These are phyloP conservation scores for Lysandra coridon DNA, from an alignment of 2,888 invertebrate genomes.

Conservation along the genomic window DNA sequence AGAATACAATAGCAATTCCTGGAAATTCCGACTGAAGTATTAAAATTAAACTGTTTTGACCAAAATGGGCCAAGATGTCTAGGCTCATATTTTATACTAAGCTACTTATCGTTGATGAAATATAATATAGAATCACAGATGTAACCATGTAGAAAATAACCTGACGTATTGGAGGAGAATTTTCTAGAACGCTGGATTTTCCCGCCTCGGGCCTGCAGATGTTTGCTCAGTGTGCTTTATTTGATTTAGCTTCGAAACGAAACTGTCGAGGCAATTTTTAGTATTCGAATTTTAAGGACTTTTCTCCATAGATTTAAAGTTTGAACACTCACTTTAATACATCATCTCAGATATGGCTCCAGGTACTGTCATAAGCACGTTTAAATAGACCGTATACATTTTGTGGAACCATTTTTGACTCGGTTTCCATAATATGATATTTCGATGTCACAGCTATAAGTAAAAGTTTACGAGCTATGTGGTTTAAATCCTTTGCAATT, in stretches of 20 bases:
- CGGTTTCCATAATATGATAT: neutral
- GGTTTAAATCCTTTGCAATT: neutral
- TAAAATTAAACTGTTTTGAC: too few species aligned
- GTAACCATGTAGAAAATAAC: slow-evolving; percentile 71
- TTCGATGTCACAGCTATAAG: neutral
- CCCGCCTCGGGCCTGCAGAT: slow-evolving; percentile 57
- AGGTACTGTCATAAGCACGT: neutral
- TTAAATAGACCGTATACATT: neutral
- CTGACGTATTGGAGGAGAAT: slow-evolving; percentile 43
- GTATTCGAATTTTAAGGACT: neutral
- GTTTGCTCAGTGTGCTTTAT: slow-evolving; percentile 56
- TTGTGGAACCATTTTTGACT: neutral
- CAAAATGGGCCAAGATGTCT: neutral
- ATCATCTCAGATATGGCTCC: neutral
- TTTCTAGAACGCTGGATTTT: slow-evolving; percentile 48
- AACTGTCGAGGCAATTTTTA: slow-evolving; percentile 19
- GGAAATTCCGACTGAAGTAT: too few species aligned
- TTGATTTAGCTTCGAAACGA: slow-evolving; percentile 50
- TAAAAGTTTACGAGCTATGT: neutral
- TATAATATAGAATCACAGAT: slow-evolving; percentile 52
- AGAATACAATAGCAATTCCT: too few species aligned
- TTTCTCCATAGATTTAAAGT: neutral
- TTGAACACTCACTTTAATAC: neutral
- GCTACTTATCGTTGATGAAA: neutral
- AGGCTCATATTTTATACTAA: neutral